Evolutionary conservation across 2,888 invertebrate genomes (phyloP).

Genomic region (Cerceris ruficornis): DNA sequence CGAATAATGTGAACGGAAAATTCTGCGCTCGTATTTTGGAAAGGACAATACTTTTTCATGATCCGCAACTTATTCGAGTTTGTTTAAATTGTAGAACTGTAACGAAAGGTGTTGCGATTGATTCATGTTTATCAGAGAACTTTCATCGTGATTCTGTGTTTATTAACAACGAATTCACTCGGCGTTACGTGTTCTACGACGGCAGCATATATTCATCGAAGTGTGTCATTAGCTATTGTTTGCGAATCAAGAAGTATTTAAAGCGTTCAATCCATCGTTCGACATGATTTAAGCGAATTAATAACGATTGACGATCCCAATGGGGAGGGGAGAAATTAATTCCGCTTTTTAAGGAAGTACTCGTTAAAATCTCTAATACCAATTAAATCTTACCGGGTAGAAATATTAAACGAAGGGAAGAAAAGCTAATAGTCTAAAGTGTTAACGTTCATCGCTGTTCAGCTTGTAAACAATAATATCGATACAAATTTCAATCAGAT

Average conservation of each 20-base stretch:
- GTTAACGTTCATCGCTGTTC: no score
- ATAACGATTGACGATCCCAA: conserved; percentile 40
- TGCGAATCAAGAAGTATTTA: conserved; percentile 44
- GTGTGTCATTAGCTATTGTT: conserved; percentile 36
- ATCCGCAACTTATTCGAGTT: no score
- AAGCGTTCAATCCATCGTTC: conserved; percentile 36
- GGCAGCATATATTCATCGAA: conserved; percentile 16
- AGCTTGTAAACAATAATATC: no score
- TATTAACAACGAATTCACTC: conserved; percentile 1
- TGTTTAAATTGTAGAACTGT: no score
- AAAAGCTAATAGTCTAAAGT: neutral
- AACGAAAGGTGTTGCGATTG: no score
- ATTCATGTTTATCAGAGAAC: no score
- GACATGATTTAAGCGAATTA: conserved; percentile 50
- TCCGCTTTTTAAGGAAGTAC: conserved; percentile 39
- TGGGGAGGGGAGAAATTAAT: conserved; percentile 23
- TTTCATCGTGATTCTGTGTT: no score
- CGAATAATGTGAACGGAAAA: no score
- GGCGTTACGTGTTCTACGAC: neutral
- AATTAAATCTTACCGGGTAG: neutral
- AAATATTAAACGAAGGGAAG: conserved; percentile 6
- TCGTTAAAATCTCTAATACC: conserved; percentile 42
- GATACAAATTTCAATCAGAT: no score
- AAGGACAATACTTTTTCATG: no score
- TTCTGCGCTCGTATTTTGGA: no score